Evolutionary conservation across 2,797 vertebrate species (phyloP).

Genomic region (Danio choprae): DNA sequence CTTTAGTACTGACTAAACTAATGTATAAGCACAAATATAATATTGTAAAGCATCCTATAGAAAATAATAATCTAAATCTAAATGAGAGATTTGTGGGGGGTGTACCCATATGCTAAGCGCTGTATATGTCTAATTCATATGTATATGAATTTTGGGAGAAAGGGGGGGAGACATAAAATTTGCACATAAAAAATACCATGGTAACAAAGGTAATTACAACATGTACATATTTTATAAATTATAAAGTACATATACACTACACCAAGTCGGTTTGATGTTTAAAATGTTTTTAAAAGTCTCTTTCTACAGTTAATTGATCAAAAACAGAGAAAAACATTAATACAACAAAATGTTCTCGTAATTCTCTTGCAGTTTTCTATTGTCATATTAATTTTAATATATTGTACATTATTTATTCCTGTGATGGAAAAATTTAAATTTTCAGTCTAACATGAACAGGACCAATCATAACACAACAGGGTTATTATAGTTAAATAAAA

Average conservation of each 20-base stretch:
- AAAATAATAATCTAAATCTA: too few relatives aligned
- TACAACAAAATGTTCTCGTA: neutral
- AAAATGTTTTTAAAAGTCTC: neutral
- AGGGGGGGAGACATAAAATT: neutral
- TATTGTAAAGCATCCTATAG: too few relatives aligned
- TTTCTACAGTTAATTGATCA: neutral
- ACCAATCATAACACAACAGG: too few relatives aligned
- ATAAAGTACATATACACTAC: neutral
- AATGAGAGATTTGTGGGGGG: too few relatives aligned
- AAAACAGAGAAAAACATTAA: neutral
- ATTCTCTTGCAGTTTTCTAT: neutral
- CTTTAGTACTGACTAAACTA: too few relatives aligned
- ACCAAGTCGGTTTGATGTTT: neutral
- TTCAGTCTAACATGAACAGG: neutral
- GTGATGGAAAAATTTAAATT: neutral
- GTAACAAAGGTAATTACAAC: neutral
- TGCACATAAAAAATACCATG: neutral
- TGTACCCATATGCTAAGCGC: too few relatives aligned
- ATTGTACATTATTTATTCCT: neutral
- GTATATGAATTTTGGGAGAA: too few relatives aligned
- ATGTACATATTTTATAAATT: neutral
- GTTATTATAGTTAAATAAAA: too few relatives aligned
- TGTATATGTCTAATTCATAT: too few relatives aligned
- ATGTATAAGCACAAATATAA: too few relatives aligned
- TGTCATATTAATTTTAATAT: too few relatives aligned